Conservation (phyloP, 2,888 invertebrate genomes). For the Cyrtodaria siliqua region DNA sequence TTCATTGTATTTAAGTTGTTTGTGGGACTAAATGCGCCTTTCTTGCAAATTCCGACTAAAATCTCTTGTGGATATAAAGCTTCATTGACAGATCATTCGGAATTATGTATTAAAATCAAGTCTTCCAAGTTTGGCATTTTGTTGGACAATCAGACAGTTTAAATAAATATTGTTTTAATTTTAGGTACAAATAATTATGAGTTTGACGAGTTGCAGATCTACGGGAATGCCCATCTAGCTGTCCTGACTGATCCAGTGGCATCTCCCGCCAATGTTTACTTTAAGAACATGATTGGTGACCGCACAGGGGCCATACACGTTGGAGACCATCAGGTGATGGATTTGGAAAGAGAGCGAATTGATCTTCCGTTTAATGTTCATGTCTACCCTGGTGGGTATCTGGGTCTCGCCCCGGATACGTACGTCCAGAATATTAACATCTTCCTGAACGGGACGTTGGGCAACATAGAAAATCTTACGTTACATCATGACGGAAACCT, state of each 20-base stretch:
- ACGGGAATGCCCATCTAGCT: slow-evolving; percentile 76
- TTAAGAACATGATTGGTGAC: slow-evolving; percentile 79
- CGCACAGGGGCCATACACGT: slow-evolving; percentile 76
- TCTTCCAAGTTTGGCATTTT: no score
- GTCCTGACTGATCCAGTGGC: slow-evolving; percentile 69
- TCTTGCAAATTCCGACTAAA: no score
- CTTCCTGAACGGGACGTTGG: slow-evolving; percentile 74
- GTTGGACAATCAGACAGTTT: no score
- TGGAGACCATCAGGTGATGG: slow-evolving; percentile 71
- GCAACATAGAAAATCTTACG: slow-evolving; percentile 74
- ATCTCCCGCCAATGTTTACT: slow-evolving; percentile 62
- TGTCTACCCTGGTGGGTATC: slow-evolving; percentile 73
- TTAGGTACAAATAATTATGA: slow-evolving; percentile 66
- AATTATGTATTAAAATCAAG: no score
- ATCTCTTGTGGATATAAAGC: no score
- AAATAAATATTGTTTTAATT: slow-evolving; percentile 5
- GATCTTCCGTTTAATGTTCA: slow-evolving; percentile 78
- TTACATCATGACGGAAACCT: slow-evolving; percentile 74
- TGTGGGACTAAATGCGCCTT: no score
- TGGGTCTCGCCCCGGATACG: slow-evolving; percentile 76
- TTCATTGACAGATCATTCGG: no score
- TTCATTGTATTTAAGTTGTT: no score
- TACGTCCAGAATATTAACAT: slow-evolving; percentile 74
- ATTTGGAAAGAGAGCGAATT: slow-evolving; percentile 67
- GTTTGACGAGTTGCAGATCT: slow-evolving; percentile 79